These are phyloP conservation scores for Drosophila yooni DNA, from an alignment of 2,888 invertebrate species.

Conservation along the genomic window DNA sequence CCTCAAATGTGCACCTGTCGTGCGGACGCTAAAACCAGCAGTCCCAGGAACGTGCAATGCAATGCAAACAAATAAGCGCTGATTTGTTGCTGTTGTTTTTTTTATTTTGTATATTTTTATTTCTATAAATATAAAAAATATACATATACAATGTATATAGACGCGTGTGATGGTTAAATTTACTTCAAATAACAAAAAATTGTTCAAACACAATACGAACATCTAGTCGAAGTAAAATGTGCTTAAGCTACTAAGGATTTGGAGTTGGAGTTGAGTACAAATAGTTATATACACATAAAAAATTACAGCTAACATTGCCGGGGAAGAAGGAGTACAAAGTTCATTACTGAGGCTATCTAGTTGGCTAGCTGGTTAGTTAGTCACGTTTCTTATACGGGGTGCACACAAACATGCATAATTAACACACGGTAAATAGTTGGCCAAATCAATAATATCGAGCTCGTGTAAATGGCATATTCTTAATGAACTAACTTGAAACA, in stretches of 20 bases:
- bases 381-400: not conserved
- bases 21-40: not conserved
- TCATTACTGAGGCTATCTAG: slow-evolving; percentile 14
- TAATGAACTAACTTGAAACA: slow-evolving; percentile 57
- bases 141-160: slow-evolving; percentile 39
- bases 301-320: slow-evolving; percentile 44
- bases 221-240: slow-evolving; percentile 22
- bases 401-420: slow-evolving; percentile 2
- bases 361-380: not conserved
- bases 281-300: slow-evolving; percentile 47
- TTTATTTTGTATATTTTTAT: slow-evolving; percentile 29
- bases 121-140: slow-evolving; percentile 60
- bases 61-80: slow-evolving; percentile 37
- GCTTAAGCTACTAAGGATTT: slow-evolving; percentile 39
- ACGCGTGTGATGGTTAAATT: slow-evolving; percentile 40
- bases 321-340: slow-evolving; percentile 30
- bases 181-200: slow-evolving; percentile 38
- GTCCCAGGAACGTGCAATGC: slow-evolving; percentile 10
- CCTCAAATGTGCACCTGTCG: not conserved
- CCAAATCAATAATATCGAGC: slow-evolving; percentile 35
- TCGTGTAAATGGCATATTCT: slow-evolving; percentile 26
- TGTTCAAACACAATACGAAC: slow-evolving; percentile 32
- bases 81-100: slow-evolving; percentile 18
- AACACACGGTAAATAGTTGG: not conserved
- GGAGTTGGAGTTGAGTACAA: slow-evolving; percentile 21